These are phyloP conservation scores for Diadema setosum DNA, from an alignment of 35 echinoderm and acorn worm genomes.

Conservation along the genomic window DNA sequence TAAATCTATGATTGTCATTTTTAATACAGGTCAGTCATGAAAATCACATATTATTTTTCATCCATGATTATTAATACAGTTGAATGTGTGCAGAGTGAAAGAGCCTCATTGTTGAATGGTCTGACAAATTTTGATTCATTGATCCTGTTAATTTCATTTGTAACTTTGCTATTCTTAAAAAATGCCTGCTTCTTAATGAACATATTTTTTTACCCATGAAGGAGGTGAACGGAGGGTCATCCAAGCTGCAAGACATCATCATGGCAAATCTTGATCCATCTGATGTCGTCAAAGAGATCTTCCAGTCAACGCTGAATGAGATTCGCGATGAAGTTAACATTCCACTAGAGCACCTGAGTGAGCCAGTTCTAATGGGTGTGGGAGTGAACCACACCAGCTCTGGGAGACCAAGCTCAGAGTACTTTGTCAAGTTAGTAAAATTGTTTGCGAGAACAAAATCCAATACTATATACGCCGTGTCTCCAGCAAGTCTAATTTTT, in stretches of 20 bases:
- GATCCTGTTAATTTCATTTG: too few species aligned
- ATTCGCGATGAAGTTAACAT: constrained; percentile 94
- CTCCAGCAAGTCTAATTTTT: not conserved
- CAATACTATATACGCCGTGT: not conserved
- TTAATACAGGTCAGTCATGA: too few species aligned
- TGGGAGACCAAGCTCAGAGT: constrained; percentile 71
- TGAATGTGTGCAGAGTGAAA: too few species aligned
- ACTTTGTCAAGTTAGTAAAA: constrained; percentile 78
- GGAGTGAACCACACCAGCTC: constrained; percentile 80
- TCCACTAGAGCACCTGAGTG: constrained; percentile 45
- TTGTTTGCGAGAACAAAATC: not conserved
- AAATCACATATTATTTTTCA: too few species aligned
- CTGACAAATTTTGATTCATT: too few species aligned
- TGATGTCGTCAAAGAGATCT: constrained; percentile 66
- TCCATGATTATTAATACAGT: too few species aligned
- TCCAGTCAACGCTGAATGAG: constrained; percentile 66
- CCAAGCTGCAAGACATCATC: constrained; percentile 32
- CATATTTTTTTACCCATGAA: too few species aligned
- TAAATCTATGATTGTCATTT: too few species aligned
- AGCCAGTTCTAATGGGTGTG: constrained; percentile 73
- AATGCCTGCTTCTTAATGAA: too few species aligned
- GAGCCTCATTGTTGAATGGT: too few species aligned
- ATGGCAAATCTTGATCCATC: constrained; percentile 9
- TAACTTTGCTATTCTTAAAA: too few species aligned
- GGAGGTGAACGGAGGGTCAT: constrained; percentile 67